These are phyloP conservation scores for Junco hyemalis DNA, from an alignment of 2,113 vertebrate species.

Conservation along the genomic window DNA sequence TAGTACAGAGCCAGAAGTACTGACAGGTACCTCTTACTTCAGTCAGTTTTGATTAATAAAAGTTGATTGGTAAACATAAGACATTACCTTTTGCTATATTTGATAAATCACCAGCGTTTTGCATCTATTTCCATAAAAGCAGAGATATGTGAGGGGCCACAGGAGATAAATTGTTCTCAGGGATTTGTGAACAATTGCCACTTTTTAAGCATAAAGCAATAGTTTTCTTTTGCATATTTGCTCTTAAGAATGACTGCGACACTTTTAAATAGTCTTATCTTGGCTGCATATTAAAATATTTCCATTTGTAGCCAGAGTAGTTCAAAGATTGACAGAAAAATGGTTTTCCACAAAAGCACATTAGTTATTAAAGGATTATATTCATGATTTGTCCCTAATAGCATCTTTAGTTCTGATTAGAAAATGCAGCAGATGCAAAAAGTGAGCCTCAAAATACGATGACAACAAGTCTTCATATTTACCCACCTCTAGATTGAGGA, in stretches of 20 bases:
- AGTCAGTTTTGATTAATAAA: slow-evolving; percentile 36
- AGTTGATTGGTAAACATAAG: slow-evolving; percentile 34
- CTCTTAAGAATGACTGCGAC: neutral
- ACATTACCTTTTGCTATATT: neutral
- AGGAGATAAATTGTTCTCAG: neutral
- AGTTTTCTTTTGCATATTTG: neutral
- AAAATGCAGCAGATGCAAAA: neutral
- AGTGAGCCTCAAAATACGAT: neutral
- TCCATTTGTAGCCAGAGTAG: neutral
- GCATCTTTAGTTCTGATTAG: neutral
- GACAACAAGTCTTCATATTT: neutral
- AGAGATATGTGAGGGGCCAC: neutral
- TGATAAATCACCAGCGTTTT: slow-evolving; percentile 13
- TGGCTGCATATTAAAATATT: slow-evolving; percentile 1
- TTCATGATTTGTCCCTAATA: neutral
- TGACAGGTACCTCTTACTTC: slow-evolving; percentile 4
- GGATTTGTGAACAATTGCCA: neutral
- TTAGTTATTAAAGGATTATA: neutral
- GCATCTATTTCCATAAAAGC: slow-evolving; percentile 24
- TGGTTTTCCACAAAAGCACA: neutral
- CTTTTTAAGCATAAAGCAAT: neutral
- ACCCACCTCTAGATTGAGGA: neutral
- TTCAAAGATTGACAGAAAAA: neutral
- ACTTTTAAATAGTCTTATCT: neutral
- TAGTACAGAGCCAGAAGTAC: neutral